Conservation (phyloP, 2,888 invertebrate species). For the Panopea generosa region DNA sequence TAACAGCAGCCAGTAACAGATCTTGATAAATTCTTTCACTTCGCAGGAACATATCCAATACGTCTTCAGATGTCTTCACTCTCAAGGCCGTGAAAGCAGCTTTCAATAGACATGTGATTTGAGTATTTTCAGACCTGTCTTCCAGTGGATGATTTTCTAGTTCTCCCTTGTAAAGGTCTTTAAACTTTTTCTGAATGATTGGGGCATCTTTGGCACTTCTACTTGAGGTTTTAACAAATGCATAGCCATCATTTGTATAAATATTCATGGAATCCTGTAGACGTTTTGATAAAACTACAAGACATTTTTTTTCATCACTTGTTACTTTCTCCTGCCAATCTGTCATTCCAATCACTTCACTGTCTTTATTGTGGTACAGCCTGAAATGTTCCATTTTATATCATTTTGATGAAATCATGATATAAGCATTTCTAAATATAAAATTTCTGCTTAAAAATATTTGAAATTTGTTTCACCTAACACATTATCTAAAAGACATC, state of each 20-base stretch:
- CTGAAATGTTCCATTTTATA: slow-evolving; percentile 31
- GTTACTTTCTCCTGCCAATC: slow-evolving; percentile 60
- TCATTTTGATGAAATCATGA: too few relatives aligned
- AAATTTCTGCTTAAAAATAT: too few relatives aligned
- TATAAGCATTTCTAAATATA: too few relatives aligned
- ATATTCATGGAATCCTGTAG: slow-evolving; percentile 63
- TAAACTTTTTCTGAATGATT: slow-evolving; percentile 68
- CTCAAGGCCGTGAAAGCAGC: slow-evolving; percentile 72
- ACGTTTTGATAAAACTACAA: slow-evolving; percentile 55
- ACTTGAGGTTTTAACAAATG: slow-evolving; percentile 78
- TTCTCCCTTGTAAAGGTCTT: slow-evolving; percentile 63
- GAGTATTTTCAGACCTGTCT: slow-evolving; percentile 68
- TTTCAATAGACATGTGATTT: slow-evolving; percentile 73
- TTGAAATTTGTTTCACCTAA: too few relatives aligned
- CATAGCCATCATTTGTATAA: slow-evolving; percentile 64
- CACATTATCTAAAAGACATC: too few relatives aligned
- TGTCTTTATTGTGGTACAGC: slow-evolving; percentile 58
- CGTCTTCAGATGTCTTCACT: slow-evolving; percentile 68
- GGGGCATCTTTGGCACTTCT: slow-evolving; percentile 80
- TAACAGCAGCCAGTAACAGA: slow-evolving; percentile 73
- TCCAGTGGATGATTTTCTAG: slow-evolving; percentile 47
- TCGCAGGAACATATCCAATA: slow-evolving; percentile 74
- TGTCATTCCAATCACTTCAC: slow-evolving; percentile 26
- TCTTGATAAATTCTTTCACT: slow-evolving; percentile 80
- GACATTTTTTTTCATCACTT: slow-evolving; percentile 43